phyloP scores from a whole-genome alignment of 2,888 invertebrate species.

The Cylindroiulus punctatus region DNA sequence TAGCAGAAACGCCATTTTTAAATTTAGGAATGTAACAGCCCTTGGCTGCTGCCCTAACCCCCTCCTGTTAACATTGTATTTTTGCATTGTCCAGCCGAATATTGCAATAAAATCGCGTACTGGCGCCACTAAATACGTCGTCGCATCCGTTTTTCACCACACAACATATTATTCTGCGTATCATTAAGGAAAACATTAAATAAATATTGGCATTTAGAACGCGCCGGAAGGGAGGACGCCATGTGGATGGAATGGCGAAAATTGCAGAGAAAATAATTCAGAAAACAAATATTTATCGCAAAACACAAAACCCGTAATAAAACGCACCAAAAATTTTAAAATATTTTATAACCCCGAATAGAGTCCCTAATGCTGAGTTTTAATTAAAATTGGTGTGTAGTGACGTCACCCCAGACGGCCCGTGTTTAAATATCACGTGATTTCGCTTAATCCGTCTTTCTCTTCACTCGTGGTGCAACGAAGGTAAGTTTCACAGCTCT shows the following conservation, averaged over 20 bases:
- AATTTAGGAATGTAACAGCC: not conserved
- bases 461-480: conserved; percentile 28
- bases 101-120: too few species aligned
- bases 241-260: not conserved
- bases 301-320: not conserved
- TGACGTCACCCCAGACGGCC: not conserved
- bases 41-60: not conserved
- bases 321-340: not conserved
- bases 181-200: not conserved
- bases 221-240: not conserved
- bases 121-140: too few species aligned
- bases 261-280: not conserved
- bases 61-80: not conserved
- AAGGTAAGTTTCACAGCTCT: not conserved
- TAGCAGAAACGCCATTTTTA: not conserved
- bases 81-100: too few species aligned
- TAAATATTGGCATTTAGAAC: not conserved
- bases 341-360: not conserved
- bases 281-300: conserved; percentile 4
- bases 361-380: not conserved
- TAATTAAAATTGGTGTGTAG: not conserved
- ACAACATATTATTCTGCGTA: not conserved
- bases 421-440: conserved; percentile 49
- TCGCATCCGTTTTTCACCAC: not conserved
- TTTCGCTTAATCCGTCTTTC: conserved; percentile 10